Evolutionary conservation across 2,888 invertebrate species (phyloP), one percentile per base, ranked within the genome.

Genomic region (Perizoma affinitatum): DNA sequence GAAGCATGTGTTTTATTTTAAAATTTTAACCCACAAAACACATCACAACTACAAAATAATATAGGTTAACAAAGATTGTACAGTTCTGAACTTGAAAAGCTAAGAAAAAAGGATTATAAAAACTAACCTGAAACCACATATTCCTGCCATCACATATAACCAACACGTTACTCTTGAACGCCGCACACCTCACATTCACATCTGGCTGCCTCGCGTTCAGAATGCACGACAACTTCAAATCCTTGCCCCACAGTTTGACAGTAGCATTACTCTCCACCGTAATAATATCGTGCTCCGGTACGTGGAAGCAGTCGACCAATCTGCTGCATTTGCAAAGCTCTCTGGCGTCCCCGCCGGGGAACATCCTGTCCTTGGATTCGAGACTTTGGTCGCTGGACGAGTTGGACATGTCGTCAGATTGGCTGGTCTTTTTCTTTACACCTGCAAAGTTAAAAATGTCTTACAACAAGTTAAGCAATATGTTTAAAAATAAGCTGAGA

Each of bases 201-300:
- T 87, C 86, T 0, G 73, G 66, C 53, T 88, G 87, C n/a, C 87
- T 73, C 6, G 84, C 84, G 11, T 84, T 80, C 46, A 92, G 63
- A 42, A 92, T 84, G 36, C 80, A 77, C 0, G 74, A 66, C 2
- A 90, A 46, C 46, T 86, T 82, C 46, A 88, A 57, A 5, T 80
- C 73, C 6, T 71, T 71, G 47, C 82, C 78, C 92, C 92, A 93
- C 5, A 91, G 74, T 58, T 92, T 91, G 3, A 91, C 82, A 0
- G 83, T 83, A 0, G 86, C 88, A 53, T 90, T 90, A 8, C 75
- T 78, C 54, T 90, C 90, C 0, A 93, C 82, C 0, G 89, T 90
- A 4, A 93, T 70, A 1, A 92, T 74, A 0, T 90, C 88, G 0
- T 79, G 55, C 9, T 81, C 81, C 6, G 67, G 66, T 0, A 88